Percentiles rank a stretch among this genome's conserved stretches.
phyloP scores from a whole-genome alignment of 2,797 vertebrate species.

The Coracias cyanogaster region DNA sequence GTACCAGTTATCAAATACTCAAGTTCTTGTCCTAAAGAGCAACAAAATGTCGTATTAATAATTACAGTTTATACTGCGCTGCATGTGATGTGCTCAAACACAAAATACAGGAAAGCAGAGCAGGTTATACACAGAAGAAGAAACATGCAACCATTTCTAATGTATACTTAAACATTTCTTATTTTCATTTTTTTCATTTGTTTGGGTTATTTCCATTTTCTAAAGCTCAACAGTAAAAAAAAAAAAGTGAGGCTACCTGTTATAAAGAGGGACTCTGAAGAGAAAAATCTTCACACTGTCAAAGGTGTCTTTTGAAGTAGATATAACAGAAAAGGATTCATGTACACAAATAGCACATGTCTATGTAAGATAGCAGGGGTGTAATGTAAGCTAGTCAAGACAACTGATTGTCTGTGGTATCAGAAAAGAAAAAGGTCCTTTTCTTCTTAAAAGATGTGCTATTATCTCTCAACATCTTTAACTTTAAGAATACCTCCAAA shows the following conservation, averaged over 20 bases:
- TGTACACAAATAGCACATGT: fast-evolving
- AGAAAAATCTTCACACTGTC: not conserved
- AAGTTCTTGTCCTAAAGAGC: slow-evolving; percentile 84
- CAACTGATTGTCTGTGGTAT: not conserved
- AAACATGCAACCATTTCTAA: not conserved
- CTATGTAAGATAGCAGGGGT: no score
- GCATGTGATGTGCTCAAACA: not conserved
- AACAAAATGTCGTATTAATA: not conserved
- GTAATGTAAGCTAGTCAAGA: not conserved
- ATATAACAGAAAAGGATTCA: not conserved
- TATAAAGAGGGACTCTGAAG: not conserved
- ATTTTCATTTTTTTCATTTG: not conserved
- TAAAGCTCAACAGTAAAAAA: not conserved
- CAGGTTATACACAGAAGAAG: not conserved
- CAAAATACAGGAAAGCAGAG: not conserved
- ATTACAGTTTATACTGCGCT: not conserved
- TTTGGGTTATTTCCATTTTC: not conserved
- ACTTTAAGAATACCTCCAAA: not conserved
- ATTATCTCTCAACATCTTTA: not conserved
- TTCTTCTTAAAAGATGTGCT: not conserved
- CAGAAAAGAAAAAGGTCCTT: not conserved
- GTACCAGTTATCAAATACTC: slow-evolving; percentile 97
- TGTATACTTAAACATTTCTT: no score
- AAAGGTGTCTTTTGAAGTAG: not conserved
- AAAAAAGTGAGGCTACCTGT: not conserved